Conservation (phyloP, 2,888 invertebrate genomes). For the Diloba caeruleocephala region DNA sequence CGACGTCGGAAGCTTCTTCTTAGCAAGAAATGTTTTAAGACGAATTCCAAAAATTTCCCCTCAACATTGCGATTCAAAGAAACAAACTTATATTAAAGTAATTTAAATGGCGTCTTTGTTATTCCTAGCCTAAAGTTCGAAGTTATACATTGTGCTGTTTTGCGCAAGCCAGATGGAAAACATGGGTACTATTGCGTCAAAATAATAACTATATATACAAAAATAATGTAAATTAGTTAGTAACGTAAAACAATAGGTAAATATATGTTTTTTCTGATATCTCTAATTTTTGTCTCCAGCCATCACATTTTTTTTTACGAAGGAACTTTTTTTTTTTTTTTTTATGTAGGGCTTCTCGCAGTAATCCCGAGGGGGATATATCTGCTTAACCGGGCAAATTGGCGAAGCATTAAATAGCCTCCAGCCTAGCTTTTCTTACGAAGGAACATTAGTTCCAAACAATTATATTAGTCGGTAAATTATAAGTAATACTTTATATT, state of each 20-base stretch:
- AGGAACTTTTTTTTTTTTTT: too few relatives aligned
- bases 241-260: too few relatives aligned
- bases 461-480: constrained; percentile 47
- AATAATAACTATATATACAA: not conserved
- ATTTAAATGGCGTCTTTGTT: constrained; percentile 82
- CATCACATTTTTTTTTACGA: too few relatives aligned
- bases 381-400: too few relatives aligned
- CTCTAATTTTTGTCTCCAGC: too few relatives aligned
- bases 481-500: constrained; percentile 58
- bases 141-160: constrained; percentile 75
- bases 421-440: not conserved
- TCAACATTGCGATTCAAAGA: constrained; percentile 79
- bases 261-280: too few relatives aligned
- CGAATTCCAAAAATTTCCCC: constrained; percentile 84
- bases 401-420: too few relatives aligned
- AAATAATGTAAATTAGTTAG: too few relatives aligned
- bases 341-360: too few relatives aligned
- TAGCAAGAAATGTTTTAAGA: constrained; percentile 81
- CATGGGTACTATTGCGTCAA: constrained; percentile 46
- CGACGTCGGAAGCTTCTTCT: constrained; percentile 79
- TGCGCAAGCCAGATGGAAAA: constrained; percentile 53
- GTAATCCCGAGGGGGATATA: too few relatives aligned
- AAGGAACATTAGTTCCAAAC: constrained; percentile 14
- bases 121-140: constrained; percentile 73
- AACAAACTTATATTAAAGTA: constrained; percentile 84